phyloP scores from a whole-genome alignment of 2,113 vertebrate species.

The Scophthalmus maximus region DNA sequence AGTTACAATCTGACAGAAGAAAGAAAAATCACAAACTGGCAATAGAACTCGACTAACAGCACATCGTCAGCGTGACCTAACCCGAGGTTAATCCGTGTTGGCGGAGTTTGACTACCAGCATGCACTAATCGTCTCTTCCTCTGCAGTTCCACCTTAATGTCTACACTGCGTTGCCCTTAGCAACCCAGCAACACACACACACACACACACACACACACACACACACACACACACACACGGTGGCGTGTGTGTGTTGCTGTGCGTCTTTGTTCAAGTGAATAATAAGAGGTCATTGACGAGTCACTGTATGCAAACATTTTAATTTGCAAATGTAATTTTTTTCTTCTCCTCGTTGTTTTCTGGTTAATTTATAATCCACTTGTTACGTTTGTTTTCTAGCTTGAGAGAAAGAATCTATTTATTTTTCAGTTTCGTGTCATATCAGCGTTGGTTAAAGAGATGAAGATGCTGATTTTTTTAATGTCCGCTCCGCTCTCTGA shows the following conservation, averaged over 20 bases:
- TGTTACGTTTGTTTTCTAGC: conserved; percentile 78
- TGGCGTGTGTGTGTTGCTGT: conserved; percentile 41
- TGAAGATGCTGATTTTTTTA: conserved; percentile 51
- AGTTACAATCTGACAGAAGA: conserved; percentile 35
- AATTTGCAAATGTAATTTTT: conserved; percentile 77
- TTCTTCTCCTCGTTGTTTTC: conserved; percentile 51
- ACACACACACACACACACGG: conserved; percentile 16
- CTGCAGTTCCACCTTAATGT: conserved; percentile 59
- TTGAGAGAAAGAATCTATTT: conserved; percentile 78
- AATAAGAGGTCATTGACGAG: conserved; percentile 69
- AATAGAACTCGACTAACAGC: conserved; percentile 60
- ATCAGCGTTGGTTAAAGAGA: conserved; percentile 60
- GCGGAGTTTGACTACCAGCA: conserved; percentile 63
- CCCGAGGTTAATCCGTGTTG: conserved; percentile 35
- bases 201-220: neutral
- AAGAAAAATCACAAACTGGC: conserved; percentile 40
- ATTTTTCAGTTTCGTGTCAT: conserved; percentile 81
- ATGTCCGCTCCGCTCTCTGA: conserved; percentile 51
- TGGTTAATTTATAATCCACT: conserved; percentile 86
- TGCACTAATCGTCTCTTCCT: conserved; percentile 74
- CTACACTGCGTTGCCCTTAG: conserved; percentile 34
- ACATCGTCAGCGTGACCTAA: conserved; percentile 55
- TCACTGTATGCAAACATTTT: conserved; percentile 81
- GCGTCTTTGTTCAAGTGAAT: conserved; percentile 68
- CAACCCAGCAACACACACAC: conserved; percentile 52